Conservation (phyloP, 2,888 invertebrate genomes). For the Xestobium rufovillosum region DNA sequence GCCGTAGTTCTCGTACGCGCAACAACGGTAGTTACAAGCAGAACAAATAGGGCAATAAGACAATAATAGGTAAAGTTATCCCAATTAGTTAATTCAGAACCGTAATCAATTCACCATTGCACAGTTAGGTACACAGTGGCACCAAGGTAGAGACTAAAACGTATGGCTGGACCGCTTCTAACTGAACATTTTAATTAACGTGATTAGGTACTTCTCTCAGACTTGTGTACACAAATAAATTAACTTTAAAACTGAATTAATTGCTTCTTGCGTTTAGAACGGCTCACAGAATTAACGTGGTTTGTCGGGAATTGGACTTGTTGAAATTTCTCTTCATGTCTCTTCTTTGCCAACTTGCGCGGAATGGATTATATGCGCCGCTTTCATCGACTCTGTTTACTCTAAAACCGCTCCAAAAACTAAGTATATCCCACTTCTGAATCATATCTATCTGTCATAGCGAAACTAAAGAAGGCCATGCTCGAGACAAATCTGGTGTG, state of each 20-base stretch:
- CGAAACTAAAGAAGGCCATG: too few relatives aligned
- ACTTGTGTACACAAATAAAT: conserved; percentile 44
- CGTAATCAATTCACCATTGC: conserved; percentile 30
- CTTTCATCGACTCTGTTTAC: too few relatives aligned
- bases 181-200: conserved; percentile 44
- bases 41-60: conserved; percentile 40
- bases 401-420: too few relatives aligned
- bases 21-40: conserved; percentile 13
- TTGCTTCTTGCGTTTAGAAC: conserved; percentile 43
- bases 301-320: conserved; percentile 36
- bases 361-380: conserved; percentile 11
- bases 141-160: conserved; percentile 4
- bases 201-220: conserved; percentile 42
- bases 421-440: too few relatives aligned
- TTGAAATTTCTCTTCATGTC: conserved; percentile 39
- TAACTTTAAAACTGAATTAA: conserved; percentile 46
- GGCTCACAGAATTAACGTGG: conserved; percentile 34
- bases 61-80: conserved; percentile 42
- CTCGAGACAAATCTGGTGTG: too few relatives aligned
- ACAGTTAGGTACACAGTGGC: conserved; percentile 7
- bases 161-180: conserved; percentile 21
- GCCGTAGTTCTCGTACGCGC: too few relatives aligned
- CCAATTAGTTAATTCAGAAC: conserved; percentile 42
- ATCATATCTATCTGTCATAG: too few relatives aligned
- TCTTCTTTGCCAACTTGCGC: conserved; percentile 22